These are phyloP conservation scores for Ernsta delagoae DNA, from an alignment of 2,888 invertebrate genomes.

Conservation along the genomic window DNA sequence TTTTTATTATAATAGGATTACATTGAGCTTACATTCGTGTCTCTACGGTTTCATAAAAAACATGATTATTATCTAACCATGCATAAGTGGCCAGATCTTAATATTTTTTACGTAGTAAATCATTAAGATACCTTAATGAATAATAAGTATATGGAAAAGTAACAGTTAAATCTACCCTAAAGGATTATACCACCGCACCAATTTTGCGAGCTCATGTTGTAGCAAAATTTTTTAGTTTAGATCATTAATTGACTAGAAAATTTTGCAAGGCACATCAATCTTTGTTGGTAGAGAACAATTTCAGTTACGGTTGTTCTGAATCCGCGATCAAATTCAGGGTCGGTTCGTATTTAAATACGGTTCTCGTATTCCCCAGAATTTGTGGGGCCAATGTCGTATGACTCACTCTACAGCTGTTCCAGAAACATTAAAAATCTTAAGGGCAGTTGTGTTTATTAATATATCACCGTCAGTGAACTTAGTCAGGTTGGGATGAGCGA, in stretches of 20 bases:
- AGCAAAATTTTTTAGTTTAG: conserved; percentile 66
- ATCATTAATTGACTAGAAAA: conserved; percentile 52
- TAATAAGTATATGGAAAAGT: no score
- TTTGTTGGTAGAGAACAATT: conserved; percentile 41
- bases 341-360: conserved; percentile 61
- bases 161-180: no score
- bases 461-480: conserved; percentile 43
- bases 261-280: background rate
- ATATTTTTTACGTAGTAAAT: no score
- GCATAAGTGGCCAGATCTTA: no score
- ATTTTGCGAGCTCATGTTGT: conserved; percentile 52
- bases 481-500: conserved; percentile 26
- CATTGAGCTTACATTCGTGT: conserved; percentile 24
- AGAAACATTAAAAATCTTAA: conserved; percentile 76
- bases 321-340: conserved; percentile 69
- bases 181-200: no score
- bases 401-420: conserved; percentile 77
- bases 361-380: conserved; percentile 63
- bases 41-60: no score
- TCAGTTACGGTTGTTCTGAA: conserved; percentile 51
- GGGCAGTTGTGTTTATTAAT: conserved; percentile 72
- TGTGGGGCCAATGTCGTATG: conserved; percentile 76
- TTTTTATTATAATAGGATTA: conserved; percentile 69
- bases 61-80: no score
- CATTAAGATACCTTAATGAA: no score